Evolutionary conservation across 1,140 invertebrate genomes (phyloP).

Genomic region (Diabrotica undecimpunctata): DNA sequence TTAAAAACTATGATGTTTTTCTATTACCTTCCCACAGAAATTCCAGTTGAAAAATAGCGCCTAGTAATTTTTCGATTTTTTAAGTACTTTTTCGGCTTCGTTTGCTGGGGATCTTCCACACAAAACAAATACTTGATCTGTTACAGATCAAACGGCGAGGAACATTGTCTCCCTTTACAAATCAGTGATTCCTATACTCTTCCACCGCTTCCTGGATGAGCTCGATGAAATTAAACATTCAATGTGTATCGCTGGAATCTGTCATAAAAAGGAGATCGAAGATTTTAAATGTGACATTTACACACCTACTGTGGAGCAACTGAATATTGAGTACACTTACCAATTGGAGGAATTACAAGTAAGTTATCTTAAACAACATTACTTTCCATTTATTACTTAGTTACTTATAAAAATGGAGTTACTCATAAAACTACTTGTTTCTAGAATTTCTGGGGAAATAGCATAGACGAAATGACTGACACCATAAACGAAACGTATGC

Average conservation of each 20-base stretch:
- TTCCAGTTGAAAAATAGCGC: too few species aligned
- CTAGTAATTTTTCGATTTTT: too few species aligned
- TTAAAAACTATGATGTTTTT: too few species aligned
- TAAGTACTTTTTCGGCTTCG: too few species aligned
- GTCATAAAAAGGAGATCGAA: conserved; percentile 13
- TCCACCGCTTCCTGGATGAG: conserved; percentile 29
- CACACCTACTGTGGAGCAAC: conserved; percentile 24
- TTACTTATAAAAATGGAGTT: too few species aligned
- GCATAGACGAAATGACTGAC: conserved; percentile 20
- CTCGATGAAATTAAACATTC: conserved; percentile 22
- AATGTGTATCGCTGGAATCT: conserved; percentile 19
- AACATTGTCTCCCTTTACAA: conserved; percentile 29
- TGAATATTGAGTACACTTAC: conserved; percentile 10
- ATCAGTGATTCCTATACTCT: conserved; percentile 23
- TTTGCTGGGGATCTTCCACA: not conserved
- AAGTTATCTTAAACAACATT: conserved; percentile 3
- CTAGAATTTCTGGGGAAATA: conserved; percentile 18
- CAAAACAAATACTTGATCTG: too few species aligned
- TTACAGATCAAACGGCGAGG: conserved; percentile 22
- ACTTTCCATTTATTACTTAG: too few species aligned
- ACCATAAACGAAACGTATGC: conserved; percentile 24
- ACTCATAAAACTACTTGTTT: too few species aligned
- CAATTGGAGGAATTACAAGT: conserved; percentile 20
- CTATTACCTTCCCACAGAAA: too few species aligned
- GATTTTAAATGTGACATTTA: conserved; percentile 22